Base-by-base conservation (phyloP, 2,113 vertebrate genomes). In the Bagarius yarrelli region DNA sequence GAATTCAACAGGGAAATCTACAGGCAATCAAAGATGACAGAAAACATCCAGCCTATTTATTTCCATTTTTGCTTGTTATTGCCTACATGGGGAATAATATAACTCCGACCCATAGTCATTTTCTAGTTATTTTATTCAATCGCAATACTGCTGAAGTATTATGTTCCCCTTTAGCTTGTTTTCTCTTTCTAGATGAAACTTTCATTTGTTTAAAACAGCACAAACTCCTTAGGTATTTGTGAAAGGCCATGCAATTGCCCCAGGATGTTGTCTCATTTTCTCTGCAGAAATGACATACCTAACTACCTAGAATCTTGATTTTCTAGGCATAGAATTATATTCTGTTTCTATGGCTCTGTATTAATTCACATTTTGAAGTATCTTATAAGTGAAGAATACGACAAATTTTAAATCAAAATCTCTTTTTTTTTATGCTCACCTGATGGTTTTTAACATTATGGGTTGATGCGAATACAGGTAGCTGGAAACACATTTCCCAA, bases 21-120 rank as follows among this genome's bases (percentile, higher is more conserved):
- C 80, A 78, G 75, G 83, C 85, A 85, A 90, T 91, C 64, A 36
- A 82, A 88, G 85, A 78, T 78, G 85, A 89, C 90, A 87, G 76
- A n/a, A 84, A 81, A 74, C 64, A 86, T 88, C 87, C 84, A 87
- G 83, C 83, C n/a, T 25, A 1, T 40, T 57, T 30, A 44, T 21
- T 27, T 44, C 34, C 6, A 5, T 27, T 50, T 53, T n/a, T n/a
- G 36, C 36, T 9, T 44, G 63, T n/a, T 67, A 66, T 74, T 57
- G 15, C 63, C 32, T 61, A 63, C 8, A 40, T 13, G 36, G 36
- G 44, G 9, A 11, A 47, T 47, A 47, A 47, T 8, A 47, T 6
- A 9, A 9, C 44, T 47, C 44, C 9, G 44, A 47, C 4, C 44
- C 44, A 19, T 25, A 69, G 12, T 15, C 16, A 56, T 50, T 47